Evolutionary conservation across 2,888 invertebrate species (phyloP).

Genomic region (Ectropis crepuscularia): DNA sequence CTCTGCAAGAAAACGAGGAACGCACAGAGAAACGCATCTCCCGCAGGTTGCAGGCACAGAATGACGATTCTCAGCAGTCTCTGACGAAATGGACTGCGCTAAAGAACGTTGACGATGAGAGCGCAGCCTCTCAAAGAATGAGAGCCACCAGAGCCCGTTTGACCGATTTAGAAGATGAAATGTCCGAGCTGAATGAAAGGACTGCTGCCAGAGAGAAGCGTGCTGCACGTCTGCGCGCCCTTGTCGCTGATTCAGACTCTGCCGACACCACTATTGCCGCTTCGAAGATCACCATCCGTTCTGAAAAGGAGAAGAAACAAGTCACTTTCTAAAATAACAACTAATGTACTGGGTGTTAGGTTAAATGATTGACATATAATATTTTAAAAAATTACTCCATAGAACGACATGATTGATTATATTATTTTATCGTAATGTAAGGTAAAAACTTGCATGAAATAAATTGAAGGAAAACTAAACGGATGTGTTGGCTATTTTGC

Average conservation of each 20-base stretch:
- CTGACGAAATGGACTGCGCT: constrained; percentile 88
- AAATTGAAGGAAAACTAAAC: no score
- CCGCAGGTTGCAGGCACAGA: constrained; percentile 58
- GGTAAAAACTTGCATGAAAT: no score
- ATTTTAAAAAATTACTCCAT: no score
- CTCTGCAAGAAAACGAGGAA: constrained; percentile 77
- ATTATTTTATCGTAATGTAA: no score
- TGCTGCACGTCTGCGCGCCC: constrained; percentile 87
- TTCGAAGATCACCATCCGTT: constrained; percentile 70
- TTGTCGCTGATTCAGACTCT: constrained; percentile 86
- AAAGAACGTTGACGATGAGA: constrained; percentile 73
- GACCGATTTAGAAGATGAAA: constrained; percentile 90
- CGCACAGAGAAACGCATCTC: constrained; percentile 79
- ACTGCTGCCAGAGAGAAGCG: constrained; percentile 89
- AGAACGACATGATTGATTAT: no score
- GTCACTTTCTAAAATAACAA: constrained; percentile 72
- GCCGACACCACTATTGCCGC: constrained; percentile 64
- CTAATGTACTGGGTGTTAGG: no score
- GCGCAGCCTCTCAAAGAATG: constrained; percentile 87
- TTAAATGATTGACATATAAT: no score
- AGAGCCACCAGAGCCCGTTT: constrained; percentile 88
- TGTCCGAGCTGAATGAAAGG: constrained; percentile 88
- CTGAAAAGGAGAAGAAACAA: constrained; percentile 80
- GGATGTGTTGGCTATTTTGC: no score
- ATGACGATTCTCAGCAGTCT: constrained; percentile 62